These are phyloP conservation scores for Pao palembangensis DNA, from an alignment of 2,113 vertebrate genomes.

Conservation along the genomic window DNA sequence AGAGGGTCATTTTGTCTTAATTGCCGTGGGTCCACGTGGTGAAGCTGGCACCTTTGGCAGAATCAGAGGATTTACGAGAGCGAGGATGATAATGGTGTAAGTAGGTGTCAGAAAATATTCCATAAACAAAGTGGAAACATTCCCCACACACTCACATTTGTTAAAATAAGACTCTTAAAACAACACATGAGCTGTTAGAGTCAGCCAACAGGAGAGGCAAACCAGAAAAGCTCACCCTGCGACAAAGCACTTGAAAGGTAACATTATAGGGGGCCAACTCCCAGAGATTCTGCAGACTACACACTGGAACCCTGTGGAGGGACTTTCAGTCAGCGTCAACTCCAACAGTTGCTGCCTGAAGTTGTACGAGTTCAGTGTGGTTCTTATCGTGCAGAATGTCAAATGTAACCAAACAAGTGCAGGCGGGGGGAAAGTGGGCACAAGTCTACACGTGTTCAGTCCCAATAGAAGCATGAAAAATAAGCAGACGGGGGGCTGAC, in stretches of 20 bases:
- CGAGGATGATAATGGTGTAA: constrained; percentile 75
- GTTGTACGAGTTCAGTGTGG: constrained; percentile 74
- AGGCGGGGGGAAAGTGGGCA: constrained; percentile 55
- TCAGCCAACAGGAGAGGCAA: constrained; percentile 68
- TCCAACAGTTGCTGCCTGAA: constrained; percentile 64
- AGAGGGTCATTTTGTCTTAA: not conserved
- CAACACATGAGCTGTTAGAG: constrained; percentile 66
- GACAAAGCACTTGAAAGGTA: constrained; percentile 81
- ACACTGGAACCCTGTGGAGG: constrained; percentile 61
- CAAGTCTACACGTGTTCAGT: constrained; percentile 70
- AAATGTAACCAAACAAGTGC: constrained; percentile 77
- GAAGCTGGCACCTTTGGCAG: constrained; percentile 51
- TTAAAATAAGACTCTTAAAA: constrained; percentile 77
- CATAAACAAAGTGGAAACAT: constrained; percentile 79
- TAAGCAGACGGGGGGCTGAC: constrained; percentile 74
- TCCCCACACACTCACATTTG: constrained; percentile 66
- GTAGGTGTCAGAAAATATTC: constrained; percentile 83
- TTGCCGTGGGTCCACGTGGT: constrained; percentile 26
- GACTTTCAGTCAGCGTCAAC: constrained; percentile 74
- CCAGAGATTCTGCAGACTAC: constrained; percentile 79
- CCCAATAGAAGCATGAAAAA: constrained; percentile 82
- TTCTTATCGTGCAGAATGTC: constrained; percentile 79
- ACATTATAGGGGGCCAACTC: constrained; percentile 55
- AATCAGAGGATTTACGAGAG: constrained; percentile 50
- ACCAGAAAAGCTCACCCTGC: constrained; percentile 62